These are phyloP conservation scores for Vultur gryphus DNA, from an alignment of 2,797 vertebrate species.

Conservation along the genomic window DNA sequence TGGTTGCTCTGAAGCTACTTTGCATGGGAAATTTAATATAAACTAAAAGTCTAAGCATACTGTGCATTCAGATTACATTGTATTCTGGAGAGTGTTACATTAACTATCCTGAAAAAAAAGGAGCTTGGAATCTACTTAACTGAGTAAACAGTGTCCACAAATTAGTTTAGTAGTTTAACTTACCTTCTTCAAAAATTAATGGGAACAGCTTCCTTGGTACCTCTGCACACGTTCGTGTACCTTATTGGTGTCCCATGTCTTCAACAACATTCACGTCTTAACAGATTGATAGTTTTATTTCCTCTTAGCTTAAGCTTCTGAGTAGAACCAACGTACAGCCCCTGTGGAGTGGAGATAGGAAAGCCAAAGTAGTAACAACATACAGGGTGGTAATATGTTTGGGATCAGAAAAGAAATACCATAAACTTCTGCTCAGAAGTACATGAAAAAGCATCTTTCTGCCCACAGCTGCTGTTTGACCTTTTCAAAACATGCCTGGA, in stretches of 20 bases:
- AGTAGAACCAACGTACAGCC: background rate
- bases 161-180: background rate
- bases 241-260: background rate
- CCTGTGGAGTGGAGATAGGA: background rate
- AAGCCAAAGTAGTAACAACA: background rate
- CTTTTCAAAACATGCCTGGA: background rate
- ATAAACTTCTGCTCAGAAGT: background rate
- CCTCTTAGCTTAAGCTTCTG: background rate
- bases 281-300: background rate
- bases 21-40: background rate
- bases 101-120: background rate
- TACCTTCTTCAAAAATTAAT: background rate
- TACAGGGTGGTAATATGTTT: background rate
- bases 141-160: accelerated
- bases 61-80: background rate
- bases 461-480: background rate
- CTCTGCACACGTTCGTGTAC: accelerated
- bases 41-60: background rate
- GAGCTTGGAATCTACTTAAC: background rate
- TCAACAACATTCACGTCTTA: background rate
- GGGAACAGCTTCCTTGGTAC: accelerated
- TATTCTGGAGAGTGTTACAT: background rate
- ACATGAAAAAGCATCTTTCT: background rate
- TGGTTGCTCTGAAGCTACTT: background rate
- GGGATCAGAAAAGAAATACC: background rate